Percentiles rank a stretch among this genome's conserved stretches.
Evolutionary conservation across 1,140 invertebrate species (phyloP).

Genomic region (Leptopilina clavipes): DNA sequence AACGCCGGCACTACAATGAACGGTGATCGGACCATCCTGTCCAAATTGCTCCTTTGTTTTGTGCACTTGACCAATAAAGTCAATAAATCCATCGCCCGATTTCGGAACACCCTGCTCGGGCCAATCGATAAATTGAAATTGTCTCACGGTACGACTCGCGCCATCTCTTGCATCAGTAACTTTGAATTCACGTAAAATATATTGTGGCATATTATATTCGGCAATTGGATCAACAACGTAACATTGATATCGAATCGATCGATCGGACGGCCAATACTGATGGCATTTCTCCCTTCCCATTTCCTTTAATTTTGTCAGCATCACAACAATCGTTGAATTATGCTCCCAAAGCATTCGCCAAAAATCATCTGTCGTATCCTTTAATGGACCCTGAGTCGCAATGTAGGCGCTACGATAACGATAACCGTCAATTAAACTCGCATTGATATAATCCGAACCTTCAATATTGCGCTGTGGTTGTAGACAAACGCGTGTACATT

Average conservation of each 20-base stretch:
- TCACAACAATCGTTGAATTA: conserved; percentile 99
- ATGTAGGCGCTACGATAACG: conserved; percentile 95
- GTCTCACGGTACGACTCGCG: conserved; percentile 95
- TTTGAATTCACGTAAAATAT: conserved; percentile 98
- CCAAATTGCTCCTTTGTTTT: conserved; percentile 99
- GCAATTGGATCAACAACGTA: conserved; percentile 99
- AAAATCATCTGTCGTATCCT: conserved; percentile 97
- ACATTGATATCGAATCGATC: conserved; percentile 96
- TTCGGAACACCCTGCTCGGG: conserved; percentile 98
- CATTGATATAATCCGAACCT: conserved; percentile 99
- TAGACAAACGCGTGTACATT: conserved; percentile 95
- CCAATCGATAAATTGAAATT: conserved; percentile 99
- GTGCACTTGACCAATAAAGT: conserved; percentile 99
- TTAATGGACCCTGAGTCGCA: conserved; percentile 97
- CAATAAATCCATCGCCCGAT: conserved; percentile 97
- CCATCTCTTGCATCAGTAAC: conserved; percentile 96
- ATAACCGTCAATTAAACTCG: conserved; percentile 97
- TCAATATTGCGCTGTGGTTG: conserved; percentile 93
- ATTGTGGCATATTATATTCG: conserved; percentile 99
- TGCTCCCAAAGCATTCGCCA: conserved; percentile 99
- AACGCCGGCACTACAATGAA: conserved; percentile 98
- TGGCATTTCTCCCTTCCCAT: conserved; percentile 98
- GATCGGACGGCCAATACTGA: conserved; percentile 99
- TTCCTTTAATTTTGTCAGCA: conserved; percentile 98
- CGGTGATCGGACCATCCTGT: conserved; percentile 98